phyloP scores from a whole-genome alignment of 1,140 invertebrate species.

The Mactra quadrangularis region DNA sequence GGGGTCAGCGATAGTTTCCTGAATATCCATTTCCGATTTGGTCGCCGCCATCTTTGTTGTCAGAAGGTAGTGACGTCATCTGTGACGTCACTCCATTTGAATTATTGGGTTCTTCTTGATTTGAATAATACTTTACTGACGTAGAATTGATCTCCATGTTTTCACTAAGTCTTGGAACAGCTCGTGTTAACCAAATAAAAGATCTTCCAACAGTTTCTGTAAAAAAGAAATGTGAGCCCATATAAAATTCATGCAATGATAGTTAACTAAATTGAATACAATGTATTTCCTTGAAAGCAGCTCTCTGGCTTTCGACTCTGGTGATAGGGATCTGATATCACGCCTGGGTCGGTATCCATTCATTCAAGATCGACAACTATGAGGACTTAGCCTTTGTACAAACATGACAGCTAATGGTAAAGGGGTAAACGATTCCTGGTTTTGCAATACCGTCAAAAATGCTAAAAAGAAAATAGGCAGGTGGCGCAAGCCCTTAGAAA shows the following conservation, averaged over 20 bases:
- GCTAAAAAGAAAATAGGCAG: too few species aligned
- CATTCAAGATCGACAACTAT: too few species aligned
- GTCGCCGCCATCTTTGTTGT: background rate
- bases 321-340: background rate
- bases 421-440: too few species aligned
- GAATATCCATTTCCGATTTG: constrained; percentile 24
- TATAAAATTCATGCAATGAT: background rate
- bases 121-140: constrained; percentile 47
- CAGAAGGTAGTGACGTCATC: constrained; percentile 10
- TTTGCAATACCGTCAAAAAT: too few species aligned
- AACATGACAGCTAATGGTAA: too few species aligned
- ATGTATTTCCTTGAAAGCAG: background rate
- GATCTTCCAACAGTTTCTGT: constrained; percentile 42
- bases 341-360: too few species aligned
- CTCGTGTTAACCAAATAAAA: constrained; percentile 35
- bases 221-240: constrained; percentile 3
- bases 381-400: too few species aligned
- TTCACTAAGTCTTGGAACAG: constrained; percentile 29
- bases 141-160: constrained; percentile 50
- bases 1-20: background rate
- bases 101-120: constrained; percentile 35
- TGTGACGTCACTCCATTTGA: background rate
- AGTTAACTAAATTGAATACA: background rate
- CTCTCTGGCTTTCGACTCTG: too few species aligned
- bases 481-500: too few species aligned